A percentile compares a stretch with the other conserved stretches of the same genome.
Evolutionary conservation across 2,113 vertebrate species (phyloP).

Genomic region (Crotalus horridus): DNA sequence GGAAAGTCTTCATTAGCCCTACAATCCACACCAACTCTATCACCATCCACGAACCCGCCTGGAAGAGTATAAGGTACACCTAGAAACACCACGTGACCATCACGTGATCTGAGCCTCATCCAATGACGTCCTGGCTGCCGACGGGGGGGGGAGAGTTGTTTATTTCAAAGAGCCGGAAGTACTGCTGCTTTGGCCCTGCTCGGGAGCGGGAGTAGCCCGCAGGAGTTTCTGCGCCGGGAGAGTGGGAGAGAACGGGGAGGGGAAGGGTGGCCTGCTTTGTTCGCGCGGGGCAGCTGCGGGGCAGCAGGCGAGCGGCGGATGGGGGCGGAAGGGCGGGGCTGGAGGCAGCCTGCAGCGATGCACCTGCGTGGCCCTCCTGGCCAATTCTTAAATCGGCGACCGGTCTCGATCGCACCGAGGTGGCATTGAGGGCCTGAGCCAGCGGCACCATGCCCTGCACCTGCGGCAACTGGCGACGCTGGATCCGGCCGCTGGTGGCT

Average conservation of each 20-base stretch:
- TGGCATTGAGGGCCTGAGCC: neutral
- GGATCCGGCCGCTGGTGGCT: constrained; percentile 91
- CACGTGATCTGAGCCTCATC: neutral
- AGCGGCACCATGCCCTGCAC: constrained; percentile 84
- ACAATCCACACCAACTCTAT: neutral
- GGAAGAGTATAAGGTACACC: neutral
- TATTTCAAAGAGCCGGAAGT: neutral
- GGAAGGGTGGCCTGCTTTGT: neutral
- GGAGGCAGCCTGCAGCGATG: neutral
- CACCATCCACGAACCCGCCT: neutral
- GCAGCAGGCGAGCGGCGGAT: neutral
- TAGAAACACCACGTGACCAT: neutral
- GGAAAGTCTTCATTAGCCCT: too few species aligned
- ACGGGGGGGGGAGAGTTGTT: neutral
- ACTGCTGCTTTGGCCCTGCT: neutral
- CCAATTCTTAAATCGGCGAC: constrained; percentile 19
- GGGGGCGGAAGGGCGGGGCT: constrained; percentile 28
- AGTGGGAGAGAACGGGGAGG: neutral
- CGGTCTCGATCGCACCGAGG: neutral
- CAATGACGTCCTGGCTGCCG: neutral
- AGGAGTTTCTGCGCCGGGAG: neutral
- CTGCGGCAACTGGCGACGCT: constrained; percentile 91
- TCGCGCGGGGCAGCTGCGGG: neutral
- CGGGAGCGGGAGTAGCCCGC: rapidly evolving
- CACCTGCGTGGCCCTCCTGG: neutral